Percentiles rank a stretch among this genome's conserved stretches.
Evolutionary conservation across 2,113 vertebrate genomes (phyloP).

Genomic region (Phrynosoma blainvillii): DNA sequence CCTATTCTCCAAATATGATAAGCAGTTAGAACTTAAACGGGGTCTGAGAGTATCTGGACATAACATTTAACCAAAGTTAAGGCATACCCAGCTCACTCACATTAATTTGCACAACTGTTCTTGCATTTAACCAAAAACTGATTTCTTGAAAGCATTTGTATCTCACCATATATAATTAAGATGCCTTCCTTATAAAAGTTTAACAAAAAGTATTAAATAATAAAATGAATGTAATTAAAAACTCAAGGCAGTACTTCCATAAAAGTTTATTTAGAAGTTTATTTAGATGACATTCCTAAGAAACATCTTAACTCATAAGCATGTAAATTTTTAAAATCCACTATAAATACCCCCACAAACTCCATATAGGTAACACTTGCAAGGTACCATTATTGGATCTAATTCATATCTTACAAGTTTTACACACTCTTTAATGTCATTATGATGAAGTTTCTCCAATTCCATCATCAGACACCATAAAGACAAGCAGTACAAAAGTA

Average conservation of each 20-base stretch:
- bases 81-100: background rate
- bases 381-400: slow-evolving; percentile 38
- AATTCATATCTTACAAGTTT: slow-evolving; percentile 29
- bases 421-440: slow-evolving; percentile 36
- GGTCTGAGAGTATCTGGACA: too few relatives aligned
- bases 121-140: background rate
- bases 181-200: background rate
- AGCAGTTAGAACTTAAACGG: background rate
- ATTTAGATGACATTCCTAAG: slow-evolving; percentile 70
- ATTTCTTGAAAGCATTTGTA: background rate
- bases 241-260: slow-evolving; percentile 48
- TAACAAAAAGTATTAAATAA: background rate
- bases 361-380: slow-evolving; percentile 26
- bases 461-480: slow-evolving; percentile 33
- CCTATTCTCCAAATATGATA: background rate
- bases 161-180: background rate
- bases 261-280: slow-evolving; percentile 65
- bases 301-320: slow-evolving; percentile 53
- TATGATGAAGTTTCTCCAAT: slow-evolving; percentile 50
- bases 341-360: slow-evolving; percentile 45
- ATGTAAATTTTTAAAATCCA: slow-evolving; percentile 57
- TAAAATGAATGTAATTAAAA: slow-evolving; percentile 38
- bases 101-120: background rate
- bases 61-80: background rate
- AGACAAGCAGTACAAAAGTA: slow-evolving; percentile 45